phyloP scores from a whole-genome alignment of 1,140 invertebrate genomes.

The Zelostemma sp. region DNA sequence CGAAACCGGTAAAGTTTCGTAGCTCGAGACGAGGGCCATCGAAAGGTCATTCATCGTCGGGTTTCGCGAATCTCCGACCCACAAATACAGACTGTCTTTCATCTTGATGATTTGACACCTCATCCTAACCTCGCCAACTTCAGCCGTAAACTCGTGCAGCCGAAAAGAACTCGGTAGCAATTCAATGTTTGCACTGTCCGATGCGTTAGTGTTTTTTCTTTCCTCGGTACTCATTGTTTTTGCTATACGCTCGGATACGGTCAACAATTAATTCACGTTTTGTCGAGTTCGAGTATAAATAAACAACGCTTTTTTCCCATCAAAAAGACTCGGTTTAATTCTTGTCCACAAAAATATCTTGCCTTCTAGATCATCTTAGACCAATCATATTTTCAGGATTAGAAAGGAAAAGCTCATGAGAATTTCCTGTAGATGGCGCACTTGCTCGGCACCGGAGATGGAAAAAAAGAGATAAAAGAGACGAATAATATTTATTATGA shows the following conservation, averaged over 20 bases:
- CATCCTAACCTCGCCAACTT: conserved; percentile 56
- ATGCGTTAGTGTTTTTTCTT: neutral
- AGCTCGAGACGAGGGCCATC: conserved; percentile 53
- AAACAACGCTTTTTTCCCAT: too few relatives aligned
- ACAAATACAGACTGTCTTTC: conserved; percentile 63
- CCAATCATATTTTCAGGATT: too few relatives aligned
- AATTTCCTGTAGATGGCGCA: too few relatives aligned
- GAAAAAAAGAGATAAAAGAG: too few relatives aligned
- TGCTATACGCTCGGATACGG: neutral
- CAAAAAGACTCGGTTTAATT: too few relatives aligned
- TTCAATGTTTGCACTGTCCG: conserved; percentile 7
- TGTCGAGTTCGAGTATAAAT: too few relatives aligned
- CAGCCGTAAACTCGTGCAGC: conserved; percentile 56
- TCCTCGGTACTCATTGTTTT: neutral
- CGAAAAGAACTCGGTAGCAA: conserved; percentile 51
- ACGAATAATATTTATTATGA: too few relatives aligned
- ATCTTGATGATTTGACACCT: conserved; percentile 62
- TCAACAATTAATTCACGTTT: neutral
- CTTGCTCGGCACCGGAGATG: too few relatives aligned
- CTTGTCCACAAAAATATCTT: too few relatives aligned
- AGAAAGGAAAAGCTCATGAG: too few relatives aligned
- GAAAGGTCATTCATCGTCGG: conserved; percentile 60
- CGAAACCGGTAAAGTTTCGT: conserved; percentile 53
- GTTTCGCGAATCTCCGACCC: conserved; percentile 56
- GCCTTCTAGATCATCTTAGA: too few relatives aligned